A percentile compares a stretch with the other conserved stretches of the same genome.
Evolutionary conservation across 2,113 vertebrate species (phyloP).

Genomic region (Carollia perspicillata): DNA sequence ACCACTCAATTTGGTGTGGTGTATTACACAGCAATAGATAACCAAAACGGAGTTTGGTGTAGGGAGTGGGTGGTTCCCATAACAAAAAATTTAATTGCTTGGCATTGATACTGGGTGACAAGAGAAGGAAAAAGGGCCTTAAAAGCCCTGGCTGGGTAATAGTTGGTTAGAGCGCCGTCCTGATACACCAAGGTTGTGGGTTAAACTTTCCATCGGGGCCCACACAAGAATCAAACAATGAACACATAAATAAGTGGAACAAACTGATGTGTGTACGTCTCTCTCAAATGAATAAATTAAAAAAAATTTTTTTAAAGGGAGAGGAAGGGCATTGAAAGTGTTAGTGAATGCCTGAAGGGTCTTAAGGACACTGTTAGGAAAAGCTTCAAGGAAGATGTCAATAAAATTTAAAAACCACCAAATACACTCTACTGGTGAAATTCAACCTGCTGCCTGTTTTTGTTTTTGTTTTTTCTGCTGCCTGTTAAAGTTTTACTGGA

Average conservation of each 20-base stretch:
- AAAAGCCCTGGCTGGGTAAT: too few relatives aligned
- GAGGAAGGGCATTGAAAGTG: neutral
- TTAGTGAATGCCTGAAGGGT: neutral
- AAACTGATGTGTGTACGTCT: too few relatives aligned
- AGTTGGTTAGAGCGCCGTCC: too few relatives aligned
- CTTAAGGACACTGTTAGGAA: neutral
- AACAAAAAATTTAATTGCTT: conserved; percentile 15
- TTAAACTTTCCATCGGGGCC: too few relatives aligned
- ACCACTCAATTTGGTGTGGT: neutral
- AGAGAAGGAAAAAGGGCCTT: neutral
- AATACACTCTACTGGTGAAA: neutral
- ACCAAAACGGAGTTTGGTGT: neutral
- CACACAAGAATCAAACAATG: too few relatives aligned
- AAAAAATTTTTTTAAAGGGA: too few relatives aligned
- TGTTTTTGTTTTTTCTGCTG: neutral
- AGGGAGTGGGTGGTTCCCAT: neutral
- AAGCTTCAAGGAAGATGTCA: neutral
- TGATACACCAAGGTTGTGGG: too few relatives aligned
- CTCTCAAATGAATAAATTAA: too few relatives aligned
- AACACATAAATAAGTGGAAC: too few relatives aligned
- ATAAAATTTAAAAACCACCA: conserved; percentile 5
- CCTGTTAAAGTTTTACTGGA: neutral
- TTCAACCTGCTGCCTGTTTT: neutral
- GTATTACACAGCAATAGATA: neutral
- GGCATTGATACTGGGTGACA: neutral